Evolutionary conservation across 2,113 vertebrate species (phyloP), one percentile per base, ranked within the genome.

Genomic region (Petrocephalus zakoni): DNA sequence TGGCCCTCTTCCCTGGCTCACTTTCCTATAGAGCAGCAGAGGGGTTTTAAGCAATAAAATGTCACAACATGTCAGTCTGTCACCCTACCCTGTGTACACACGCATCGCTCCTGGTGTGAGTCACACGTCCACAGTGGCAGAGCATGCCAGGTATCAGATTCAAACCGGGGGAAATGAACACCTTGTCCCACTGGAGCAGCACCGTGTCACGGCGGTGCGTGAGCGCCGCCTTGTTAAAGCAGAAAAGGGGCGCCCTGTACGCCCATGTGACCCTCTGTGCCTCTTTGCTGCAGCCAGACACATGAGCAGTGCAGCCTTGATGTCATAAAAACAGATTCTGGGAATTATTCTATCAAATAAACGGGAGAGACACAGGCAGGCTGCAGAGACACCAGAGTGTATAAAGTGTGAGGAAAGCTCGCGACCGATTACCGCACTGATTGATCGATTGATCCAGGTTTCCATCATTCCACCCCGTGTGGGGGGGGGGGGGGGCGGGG

Each of bases 391-490:
- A 19, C 15, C 17, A 19, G 29, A 78, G 72, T 78, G 72, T 78
- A 42, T 78, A 78, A 78, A 78, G 5, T 29, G 37, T 78, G 34
- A 19, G 34, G 5, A 78, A 42, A 42, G 34, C 72, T 78, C n/a
- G 42, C 34, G 37, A 42, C 72, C 8, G 34, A 78, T 78, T 15
- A 29, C 2, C 72, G 29, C 72, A 21, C 37, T 78, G 34, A 78
- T 78, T 13, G 72, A 78, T 78, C 34, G 37, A 34, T 78, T 21
- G 29, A 78, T 78, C 34, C 72, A 42, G 72, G 34, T 78, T 78
- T 78, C 34, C 68, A 75, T 75, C 68, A 37, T 75, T 75, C 72
- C 72, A 75, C n/a, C n/a, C n/a, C n/a, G n/a, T n/a, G n/a, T n/a
- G n/a, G n/a, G n/a, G n/a, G n/a, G n/a, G n/a, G n/a, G n/a, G n/a